Evolutionary conservation across 1,140 invertebrate species (phyloP).

Genomic region (Gerris buenoi): DNA sequence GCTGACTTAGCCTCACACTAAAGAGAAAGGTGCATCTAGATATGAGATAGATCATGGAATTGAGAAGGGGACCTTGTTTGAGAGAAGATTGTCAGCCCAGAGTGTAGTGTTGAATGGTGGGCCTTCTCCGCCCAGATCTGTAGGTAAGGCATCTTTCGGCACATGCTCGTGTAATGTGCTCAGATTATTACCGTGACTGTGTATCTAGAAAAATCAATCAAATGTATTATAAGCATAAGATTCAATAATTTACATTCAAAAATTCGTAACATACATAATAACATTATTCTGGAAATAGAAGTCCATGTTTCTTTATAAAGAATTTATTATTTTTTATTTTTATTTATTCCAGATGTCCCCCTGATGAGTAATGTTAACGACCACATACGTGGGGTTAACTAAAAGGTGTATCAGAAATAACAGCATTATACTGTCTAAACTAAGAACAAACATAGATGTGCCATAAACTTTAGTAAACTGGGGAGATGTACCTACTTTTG

Average conservation of each 20-base stretch:
- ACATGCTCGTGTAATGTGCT: slow-evolving; percentile 64
- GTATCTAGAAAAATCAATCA: slow-evolving; percentile 39
- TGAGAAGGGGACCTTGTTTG: neutral
- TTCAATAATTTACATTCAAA: neutral
- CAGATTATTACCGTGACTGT: slow-evolving; percentile 71
- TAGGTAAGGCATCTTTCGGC: slow-evolving; percentile 64
- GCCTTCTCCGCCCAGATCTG: slow-evolving; percentile 68
- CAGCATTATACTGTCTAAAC: too few species aligned
- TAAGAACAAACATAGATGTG: too few species aligned
- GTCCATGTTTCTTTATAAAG: too few species aligned
- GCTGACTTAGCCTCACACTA: too few species aligned
- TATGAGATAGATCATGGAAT: neutral
- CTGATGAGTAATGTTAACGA: too few species aligned
- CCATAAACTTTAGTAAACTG: too few species aligned
- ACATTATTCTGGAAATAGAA: too few species aligned
- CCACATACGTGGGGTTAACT: too few species aligned
- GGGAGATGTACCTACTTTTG: too few species aligned
- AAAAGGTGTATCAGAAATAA: too few species aligned
- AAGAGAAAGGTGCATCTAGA: neutral
- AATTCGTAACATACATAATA: neutral
- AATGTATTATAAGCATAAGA: neutral
- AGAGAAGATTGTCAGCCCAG: slow-evolving; percentile 32
- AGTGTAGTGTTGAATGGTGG: slow-evolving; percentile 60
- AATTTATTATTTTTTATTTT: too few species aligned
- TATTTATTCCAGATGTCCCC: too few species aligned